Percentiles rank a stretch among this genome's conserved stretches.
Conservation (phyloP, 2,888 invertebrate genomes). For the Ischnura elegans region DNA sequence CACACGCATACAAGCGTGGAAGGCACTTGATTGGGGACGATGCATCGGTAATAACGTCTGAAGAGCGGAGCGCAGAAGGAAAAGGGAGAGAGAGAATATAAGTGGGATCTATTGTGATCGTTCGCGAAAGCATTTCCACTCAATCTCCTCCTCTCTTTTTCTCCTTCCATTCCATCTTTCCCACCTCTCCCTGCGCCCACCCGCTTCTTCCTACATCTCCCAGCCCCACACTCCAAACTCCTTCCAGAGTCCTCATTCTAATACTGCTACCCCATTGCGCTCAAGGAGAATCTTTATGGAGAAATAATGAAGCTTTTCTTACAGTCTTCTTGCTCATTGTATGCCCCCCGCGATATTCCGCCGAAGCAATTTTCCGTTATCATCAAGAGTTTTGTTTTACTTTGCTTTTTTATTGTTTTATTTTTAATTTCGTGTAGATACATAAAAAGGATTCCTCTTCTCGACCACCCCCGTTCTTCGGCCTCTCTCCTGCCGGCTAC, state of each 20-base stretch:
- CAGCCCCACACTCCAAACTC: too few species aligned
- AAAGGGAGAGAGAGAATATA: not conserved
- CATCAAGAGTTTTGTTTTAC: conserved; percentile 32
- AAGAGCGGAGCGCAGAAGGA: not conserved
- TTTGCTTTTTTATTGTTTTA: not conserved
- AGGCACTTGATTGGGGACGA: conserved; percentile 49
- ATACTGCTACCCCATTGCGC: conserved; percentile 29
- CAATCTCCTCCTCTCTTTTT: conserved; percentile 1
- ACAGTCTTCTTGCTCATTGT: conserved; percentile 50
- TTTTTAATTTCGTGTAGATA: too few species aligned
- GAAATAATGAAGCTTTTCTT: conserved; percentile 67
- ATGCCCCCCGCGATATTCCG: conserved; percentile 26
- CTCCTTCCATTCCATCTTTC: not conserved
- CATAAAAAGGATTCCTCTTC: conserved; percentile 9
- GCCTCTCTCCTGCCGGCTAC: not conserved
- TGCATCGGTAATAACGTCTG: conserved; percentile 54
- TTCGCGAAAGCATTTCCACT: conserved; percentile 53
- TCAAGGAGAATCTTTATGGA: conserved; percentile 53
- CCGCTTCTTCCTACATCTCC: too few species aligned
- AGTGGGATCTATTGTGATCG: conserved; percentile 58
- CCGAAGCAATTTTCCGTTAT: conserved; percentile 63
- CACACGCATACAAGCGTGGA: not conserved
- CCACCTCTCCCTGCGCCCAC: too few species aligned
- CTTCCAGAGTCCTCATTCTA: not conserved
- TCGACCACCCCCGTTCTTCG: not conserved